phyloP scores from a whole-genome alignment of 2,888 invertebrate genomes.

The Erebia epiphron region DNA sequence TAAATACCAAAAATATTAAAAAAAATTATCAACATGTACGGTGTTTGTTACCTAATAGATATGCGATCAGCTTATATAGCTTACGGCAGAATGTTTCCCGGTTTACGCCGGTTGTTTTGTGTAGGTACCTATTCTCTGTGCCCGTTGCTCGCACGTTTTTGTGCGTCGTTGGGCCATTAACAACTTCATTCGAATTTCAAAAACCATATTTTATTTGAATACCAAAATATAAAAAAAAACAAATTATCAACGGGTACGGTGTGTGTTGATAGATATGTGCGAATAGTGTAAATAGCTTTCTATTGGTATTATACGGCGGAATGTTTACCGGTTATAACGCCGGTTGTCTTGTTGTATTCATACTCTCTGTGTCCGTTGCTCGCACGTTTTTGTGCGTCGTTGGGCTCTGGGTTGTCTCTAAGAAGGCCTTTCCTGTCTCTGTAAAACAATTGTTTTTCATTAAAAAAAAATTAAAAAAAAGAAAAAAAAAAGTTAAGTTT shows the following conservation, averaged over 20 bases:
- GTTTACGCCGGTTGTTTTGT: constrained; percentile 73
- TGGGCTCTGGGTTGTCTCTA: constrained; percentile 56
- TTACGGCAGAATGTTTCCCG: constrained; percentile 75
- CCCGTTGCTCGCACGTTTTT: constrained; percentile 59
- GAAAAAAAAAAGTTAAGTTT: too few species aligned
- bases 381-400: constrained; percentile 53
- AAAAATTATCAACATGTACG: too few species aligned
- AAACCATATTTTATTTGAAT: too few species aligned
- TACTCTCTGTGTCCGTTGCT: constrained; percentile 70
- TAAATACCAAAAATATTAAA: too few species aligned
- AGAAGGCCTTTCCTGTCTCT: constrained; percentile 76
- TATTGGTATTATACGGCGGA: constrained; percentile 62
- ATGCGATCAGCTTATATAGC: constrained; percentile 3
- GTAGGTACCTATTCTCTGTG: constrained; percentile 61
- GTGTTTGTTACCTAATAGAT: neutral
- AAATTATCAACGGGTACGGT: too few species aligned
- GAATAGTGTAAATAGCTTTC: constrained; percentile 5
- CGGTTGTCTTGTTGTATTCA: constrained; percentile 74
- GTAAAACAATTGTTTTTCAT: constrained; percentile 45
- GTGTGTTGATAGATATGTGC: neutral
- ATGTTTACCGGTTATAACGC: constrained; percentile 76
- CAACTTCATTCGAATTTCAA: too few species aligned
- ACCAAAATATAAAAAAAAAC: too few species aligned
- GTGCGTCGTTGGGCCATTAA: constrained; percentile 45
- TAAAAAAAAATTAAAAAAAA: too few species aligned